Evolutionary conservation across 2,113 vertebrate species (phyloP).

Genomic region (Taurulus bubalis): DNA sequence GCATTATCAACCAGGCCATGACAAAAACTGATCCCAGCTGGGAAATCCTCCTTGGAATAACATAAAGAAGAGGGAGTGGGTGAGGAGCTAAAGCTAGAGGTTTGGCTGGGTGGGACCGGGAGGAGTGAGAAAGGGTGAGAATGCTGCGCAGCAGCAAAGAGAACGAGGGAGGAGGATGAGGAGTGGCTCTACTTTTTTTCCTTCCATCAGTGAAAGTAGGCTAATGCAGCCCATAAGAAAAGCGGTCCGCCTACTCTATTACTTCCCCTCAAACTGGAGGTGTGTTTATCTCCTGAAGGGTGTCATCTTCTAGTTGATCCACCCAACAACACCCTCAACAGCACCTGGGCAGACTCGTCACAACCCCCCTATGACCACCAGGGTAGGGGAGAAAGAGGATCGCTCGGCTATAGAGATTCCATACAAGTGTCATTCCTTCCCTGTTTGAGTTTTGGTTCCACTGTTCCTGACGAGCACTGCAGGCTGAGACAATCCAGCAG

Average conservation of each 20-base stretch:
- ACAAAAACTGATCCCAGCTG: slow-evolving; percentile 6
- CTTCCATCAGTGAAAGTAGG: slow-evolving; percentile 61
- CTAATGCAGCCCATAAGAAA: slow-evolving; percentile 20
- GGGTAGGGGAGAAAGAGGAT: slow-evolving; percentile 9
- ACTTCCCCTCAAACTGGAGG: slow-evolving; percentile 32
- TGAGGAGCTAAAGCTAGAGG: slow-evolving; percentile 14
- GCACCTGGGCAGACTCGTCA: slow-evolving; percentile 49
- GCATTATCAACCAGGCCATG: not conserved
- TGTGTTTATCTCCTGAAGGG: slow-evolving; percentile 47
- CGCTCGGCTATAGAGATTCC: slow-evolving; percentile 44
- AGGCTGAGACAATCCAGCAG: slow-evolving; percentile 69
- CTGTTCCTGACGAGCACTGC: slow-evolving; percentile 46
- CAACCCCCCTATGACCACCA: slow-evolving; percentile 34
- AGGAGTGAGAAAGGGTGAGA: slow-evolving; percentile 55
- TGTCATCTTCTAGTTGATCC: slow-evolving; percentile 21
- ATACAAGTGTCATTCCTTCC: slow-evolving; percentile 62
- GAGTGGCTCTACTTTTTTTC: slow-evolving; percentile 14
- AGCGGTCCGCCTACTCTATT: slow-evolving; percentile 42
- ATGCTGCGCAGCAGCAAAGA: slow-evolving; percentile 27
- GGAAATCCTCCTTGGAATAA: slow-evolving; percentile 3
- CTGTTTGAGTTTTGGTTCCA: slow-evolving; percentile 46
- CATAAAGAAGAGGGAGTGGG: not conserved
- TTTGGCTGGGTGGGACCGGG: slow-evolving; percentile 47
- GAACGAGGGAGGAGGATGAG: slow-evolving; percentile 17
- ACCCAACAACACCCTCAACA: slow-evolving; percentile 24